Percentiles rank a stretch among this genome's conserved stretches.
phyloP scores from a whole-genome alignment of 2,888 invertebrate genomes.

The Ptycholaimellus sp. region DNA sequence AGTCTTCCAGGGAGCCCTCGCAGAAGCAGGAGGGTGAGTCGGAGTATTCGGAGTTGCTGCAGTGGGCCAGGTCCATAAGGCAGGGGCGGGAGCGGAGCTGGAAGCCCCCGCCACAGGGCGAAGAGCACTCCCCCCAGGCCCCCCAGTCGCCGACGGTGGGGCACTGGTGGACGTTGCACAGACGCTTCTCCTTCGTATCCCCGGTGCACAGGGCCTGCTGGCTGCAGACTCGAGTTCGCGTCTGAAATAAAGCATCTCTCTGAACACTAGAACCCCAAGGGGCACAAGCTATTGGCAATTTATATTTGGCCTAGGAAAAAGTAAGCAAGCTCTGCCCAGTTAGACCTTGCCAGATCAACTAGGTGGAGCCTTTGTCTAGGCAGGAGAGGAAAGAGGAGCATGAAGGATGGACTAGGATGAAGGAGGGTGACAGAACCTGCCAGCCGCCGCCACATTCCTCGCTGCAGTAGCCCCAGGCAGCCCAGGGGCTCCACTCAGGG shows the following conservation, averaged over 20 bases:
- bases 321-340: too few relatives aligned
- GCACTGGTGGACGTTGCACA: conserved; percentile 1
- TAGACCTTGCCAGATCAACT: too few relatives aligned
- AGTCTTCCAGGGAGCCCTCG: neutral
- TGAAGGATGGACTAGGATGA: too few relatives aligned
- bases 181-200: neutral
- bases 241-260: too few relatives aligned
- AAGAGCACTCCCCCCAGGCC: neutral
- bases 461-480: neutral
- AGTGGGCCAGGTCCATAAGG: neutral
- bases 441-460: neutral
- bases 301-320: too few relatives aligned
- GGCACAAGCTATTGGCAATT: too few relatives aligned
- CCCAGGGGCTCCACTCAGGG: neutral
- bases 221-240: neutral
- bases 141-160: neutral
- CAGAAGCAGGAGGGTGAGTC: neutral
- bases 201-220: neutral
- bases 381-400: too few relatives aligned
- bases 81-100: neutral
- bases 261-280: too few relatives aligned
- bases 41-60: too few relatives aligned
- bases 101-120: neutral
- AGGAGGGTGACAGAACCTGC: too few relatives aligned
- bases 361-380: too few relatives aligned